Evolutionary conservation across 2,797 vertebrate genomes (phyloP), one percentile per base, ranked within the genome.

Genomic region (Hoplostethus atlanticus): DNA sequence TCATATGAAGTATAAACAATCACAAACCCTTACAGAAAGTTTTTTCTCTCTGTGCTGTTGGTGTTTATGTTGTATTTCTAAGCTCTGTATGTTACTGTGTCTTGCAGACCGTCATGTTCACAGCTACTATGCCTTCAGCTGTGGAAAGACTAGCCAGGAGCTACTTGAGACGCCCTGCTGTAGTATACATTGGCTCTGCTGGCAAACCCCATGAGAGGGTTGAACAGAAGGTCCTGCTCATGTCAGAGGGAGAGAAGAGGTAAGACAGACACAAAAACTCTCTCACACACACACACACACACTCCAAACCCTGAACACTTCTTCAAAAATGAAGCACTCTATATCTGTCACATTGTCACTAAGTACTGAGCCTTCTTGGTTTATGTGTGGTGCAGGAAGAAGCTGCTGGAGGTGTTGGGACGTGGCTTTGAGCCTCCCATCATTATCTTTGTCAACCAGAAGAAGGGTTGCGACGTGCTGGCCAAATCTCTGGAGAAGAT

Each of bases 371-470:
- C 30, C 51, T 2, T 34, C 71, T n/a, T 63, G 13, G 4, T 0
- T 48, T 31, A 7, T 7, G 77, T 46, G 16, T 34, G 2, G 6
- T 54, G 71, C 91, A 99, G 98, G 95, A 99, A 99, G 94, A 99
- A 97, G 93, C 93, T 99, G 69, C 77, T 99, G 84, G 95, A 96
- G 71, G 97, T 99, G 76, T 90, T 99, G 92, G 92, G 97, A 0
- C 95, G 95, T 53, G 98, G 98, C 62, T 99, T 99, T 47, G 98
- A 99, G 86, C 98, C 98, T 0, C 98, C 98, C 57, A 99, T 99
- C 91, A 99, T 99, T 89, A 99, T 99, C 88, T 99, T 99, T 0
- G 97, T 99, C 95, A 99, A 99, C 93, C 98, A 99, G 91, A 99
- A 99, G 96, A 99, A 99, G 85, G 98, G 98, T 76, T 97, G 96